Evolutionary conservation across 2,888 invertebrate species (phyloP), one percentile per base, ranked within the genome.

Genomic region (Leptura quadrifasciata): DNA sequence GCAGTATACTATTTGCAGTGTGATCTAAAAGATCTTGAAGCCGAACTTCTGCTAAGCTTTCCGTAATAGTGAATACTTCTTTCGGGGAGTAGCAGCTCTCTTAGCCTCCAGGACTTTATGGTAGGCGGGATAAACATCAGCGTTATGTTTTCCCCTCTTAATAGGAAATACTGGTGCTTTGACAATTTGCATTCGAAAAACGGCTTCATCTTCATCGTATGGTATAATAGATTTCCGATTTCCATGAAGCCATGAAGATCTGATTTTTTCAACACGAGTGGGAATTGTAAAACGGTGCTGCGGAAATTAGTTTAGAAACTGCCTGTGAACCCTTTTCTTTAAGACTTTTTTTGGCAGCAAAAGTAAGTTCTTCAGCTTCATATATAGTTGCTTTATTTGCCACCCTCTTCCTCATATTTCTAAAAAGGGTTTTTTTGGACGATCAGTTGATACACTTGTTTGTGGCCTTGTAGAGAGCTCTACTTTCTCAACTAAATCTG

Each of bases 1-100:
- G 9, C 9, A 4, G 39, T 18, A 64, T 3, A 39, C 63, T 39
- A 18, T 3, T 18, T n/a, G 35, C 15, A 17, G 35, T 63, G 18
- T 63, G 63, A 63, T 31, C 18, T 17, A 63, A 63, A 63, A 35
- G 63, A 17, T 27, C 54, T 17, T 54, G 54, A n/a, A 54, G 17
- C n/a, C 54, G 54, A 54, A 54, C 54, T n/a, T 54, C 54, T 54
- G 12, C 54, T 4, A 54, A 54, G 54, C 12, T 54, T 54, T 54
- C 54, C n/a, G 54, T 54, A 17, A 54, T n/a, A 12, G 54, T 54
- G n/a, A 54, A 54, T 54, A n/a, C 54, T 54, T 54, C 54, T 54
- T n/a, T 6, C 18, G 55, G 17, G 17, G 18, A 18, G 15, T 55
- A 55, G 55, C 6, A 10, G 15, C 52, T 52, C n/a, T 52, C 17